Evolutionary conservation across 2,113 vertebrate genomes (phyloP).

Genomic region (Azemiops feae): DNA sequence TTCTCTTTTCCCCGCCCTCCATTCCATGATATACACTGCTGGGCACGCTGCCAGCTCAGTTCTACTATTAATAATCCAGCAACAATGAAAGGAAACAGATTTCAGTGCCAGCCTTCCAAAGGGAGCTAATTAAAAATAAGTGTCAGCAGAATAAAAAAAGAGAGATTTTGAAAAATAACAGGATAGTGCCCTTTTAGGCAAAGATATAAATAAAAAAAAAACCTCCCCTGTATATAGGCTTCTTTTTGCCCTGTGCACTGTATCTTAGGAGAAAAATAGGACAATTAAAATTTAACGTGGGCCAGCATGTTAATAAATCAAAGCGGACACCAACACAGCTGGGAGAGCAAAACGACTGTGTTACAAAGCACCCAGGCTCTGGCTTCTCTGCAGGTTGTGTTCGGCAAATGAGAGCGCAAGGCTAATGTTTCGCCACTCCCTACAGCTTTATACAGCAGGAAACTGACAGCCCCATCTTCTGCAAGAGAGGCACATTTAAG

Average conservation of each 20-base stretch:
- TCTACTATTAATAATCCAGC: conserved; percentile 32
- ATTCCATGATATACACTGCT: neutral
- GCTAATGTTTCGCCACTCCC: neutral
- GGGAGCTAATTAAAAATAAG: conserved; percentile 68
- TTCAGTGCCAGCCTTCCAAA: conserved; percentile 50
- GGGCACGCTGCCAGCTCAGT: neutral
- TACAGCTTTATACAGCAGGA: neutral
- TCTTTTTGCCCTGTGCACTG: conserved; percentile 40
- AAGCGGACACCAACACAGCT: neutral
- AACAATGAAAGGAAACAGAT: conserved; percentile 54
- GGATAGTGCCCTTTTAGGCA: conserved; percentile 48
- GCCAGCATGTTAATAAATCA: conserved; percentile 11
- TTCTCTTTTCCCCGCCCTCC: neutral
- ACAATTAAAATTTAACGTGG: conserved; percentile 45
- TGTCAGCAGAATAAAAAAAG: conserved; percentile 51
- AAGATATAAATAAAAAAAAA: conserved; percentile 36
- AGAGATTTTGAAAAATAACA: conserved; percentile 56
- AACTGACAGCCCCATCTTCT: neutral
- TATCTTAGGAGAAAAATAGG: conserved; percentile 35
- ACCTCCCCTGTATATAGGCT: conserved; percentile 31
- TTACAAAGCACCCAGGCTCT: neutral
- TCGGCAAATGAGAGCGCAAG: conserved; percentile 13
- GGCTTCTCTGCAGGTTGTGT: conserved; percentile 15
- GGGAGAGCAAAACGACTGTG: neutral
- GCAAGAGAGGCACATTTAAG: neutral